A percentile compares a stretch with the other conserved stretches of the same genome.
Conservation (phyloP, 2,113 vertebrate species). For the Turnix velox region DNA sequence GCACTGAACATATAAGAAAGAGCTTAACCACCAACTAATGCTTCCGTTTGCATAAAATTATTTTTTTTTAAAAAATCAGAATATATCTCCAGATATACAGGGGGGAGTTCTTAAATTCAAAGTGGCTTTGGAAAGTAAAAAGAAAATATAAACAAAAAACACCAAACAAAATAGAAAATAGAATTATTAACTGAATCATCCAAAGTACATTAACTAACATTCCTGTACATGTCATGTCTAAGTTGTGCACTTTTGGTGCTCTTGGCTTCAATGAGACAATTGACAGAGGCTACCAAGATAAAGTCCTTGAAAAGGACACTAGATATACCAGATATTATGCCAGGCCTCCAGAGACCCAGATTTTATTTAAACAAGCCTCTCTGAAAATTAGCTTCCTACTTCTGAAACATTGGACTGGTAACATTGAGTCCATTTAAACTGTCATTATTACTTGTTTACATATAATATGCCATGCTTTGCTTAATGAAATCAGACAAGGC, state of each 20-base stretch:
- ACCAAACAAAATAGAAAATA: neutral
- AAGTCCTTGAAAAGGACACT: neutral
- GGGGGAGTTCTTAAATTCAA: neutral
- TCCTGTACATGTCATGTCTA: neutral
- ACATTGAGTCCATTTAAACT: neutral
- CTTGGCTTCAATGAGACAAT: neutral
- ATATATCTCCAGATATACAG: neutral
- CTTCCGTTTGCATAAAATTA: neutral
- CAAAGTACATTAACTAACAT: neutral
- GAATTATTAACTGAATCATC: neutral
- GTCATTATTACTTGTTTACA: neutral
- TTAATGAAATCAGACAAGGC: neutral
- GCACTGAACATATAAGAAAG: neutral
- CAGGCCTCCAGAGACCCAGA: neutral
- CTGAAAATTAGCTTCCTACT: neutral
- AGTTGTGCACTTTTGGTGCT: neutral
- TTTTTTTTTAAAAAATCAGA: neutral
- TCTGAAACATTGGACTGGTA: neutral
- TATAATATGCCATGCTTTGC: neutral
- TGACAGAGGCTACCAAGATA: neutral
- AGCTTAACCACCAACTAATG: neutral
- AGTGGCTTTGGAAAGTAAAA: neutral
- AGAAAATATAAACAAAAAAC: neutral
- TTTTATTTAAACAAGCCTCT: neutral
- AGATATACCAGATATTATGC: neutral